Percentiles rank a stretch among this genome's conserved stretches.
phyloP scores from a whole-genome alignment of 2,113 vertebrate species.

The Semnopithecus entellus region DNA sequence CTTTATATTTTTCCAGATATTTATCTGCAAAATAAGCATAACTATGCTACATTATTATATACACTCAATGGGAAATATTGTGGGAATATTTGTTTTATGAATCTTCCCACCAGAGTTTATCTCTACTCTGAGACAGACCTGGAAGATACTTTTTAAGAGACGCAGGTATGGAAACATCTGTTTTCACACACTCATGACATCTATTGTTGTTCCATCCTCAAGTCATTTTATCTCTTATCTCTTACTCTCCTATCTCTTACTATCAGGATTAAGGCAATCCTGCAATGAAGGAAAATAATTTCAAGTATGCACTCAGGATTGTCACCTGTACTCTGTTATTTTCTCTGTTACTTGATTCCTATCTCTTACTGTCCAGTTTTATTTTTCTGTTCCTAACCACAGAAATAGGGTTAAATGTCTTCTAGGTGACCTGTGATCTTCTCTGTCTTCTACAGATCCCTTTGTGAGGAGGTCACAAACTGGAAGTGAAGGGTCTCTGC shows the following conservation, averaged over 20 bases:
- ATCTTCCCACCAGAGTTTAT: background rate
- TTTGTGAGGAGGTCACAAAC: background rate
- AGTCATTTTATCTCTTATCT: background rate
- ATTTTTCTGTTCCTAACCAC: background rate
- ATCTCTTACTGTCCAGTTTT: background rate
- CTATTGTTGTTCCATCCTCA: background rate
- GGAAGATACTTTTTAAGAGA: background rate
- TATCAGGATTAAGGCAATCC: background rate
- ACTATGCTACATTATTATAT: background rate
- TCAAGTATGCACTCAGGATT: too few species aligned
- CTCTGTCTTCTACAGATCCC: background rate
- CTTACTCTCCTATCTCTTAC: background rate
- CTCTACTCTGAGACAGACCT: background rate
- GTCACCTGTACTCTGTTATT: too few species aligned
- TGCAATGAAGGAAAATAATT: too few species aligned
- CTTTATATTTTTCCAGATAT: background rate
- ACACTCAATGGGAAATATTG: background rate
- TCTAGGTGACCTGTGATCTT: background rate
- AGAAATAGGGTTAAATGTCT: background rate
- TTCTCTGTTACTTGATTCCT: background rate
- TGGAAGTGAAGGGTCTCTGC: background rate
- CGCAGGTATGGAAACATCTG: background rate
- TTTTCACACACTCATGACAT: background rate
- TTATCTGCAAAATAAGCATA: background rate
- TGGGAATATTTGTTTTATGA: background rate